Evolutionary conservation across 2,797 vertebrate genomes (phyloP).

Genomic region (Pseudocheirus occidentalis): DNA sequence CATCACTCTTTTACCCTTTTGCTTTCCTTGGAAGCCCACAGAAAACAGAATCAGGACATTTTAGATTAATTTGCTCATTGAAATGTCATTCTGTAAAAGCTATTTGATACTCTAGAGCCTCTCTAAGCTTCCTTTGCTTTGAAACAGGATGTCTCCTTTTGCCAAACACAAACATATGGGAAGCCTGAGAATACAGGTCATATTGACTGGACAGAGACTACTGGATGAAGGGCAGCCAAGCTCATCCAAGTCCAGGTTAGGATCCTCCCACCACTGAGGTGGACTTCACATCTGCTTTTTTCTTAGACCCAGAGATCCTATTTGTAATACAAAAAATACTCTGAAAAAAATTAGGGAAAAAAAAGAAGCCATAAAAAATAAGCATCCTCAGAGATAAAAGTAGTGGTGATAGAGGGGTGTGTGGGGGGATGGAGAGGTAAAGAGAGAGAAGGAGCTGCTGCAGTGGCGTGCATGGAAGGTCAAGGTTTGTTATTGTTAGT

Average conservation of each 20-base stretch:
- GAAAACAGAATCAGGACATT: constrained; percentile 45
- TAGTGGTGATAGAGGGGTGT: background rate
- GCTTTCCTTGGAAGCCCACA: constrained; percentile 47
- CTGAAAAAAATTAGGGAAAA: constrained; percentile 2
- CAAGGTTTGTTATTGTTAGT: background rate
- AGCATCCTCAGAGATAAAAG: constrained; percentile 27
- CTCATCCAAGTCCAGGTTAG: background rate
- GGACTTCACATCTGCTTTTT: background rate
- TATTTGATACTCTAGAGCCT: constrained; percentile 6
- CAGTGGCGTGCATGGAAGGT: background rate
- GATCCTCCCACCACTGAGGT: background rate
- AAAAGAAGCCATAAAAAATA: constrained; percentile 29
- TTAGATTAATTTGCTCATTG: constrained; percentile 60
- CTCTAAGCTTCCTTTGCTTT: constrained; percentile 9
- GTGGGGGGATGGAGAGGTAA: background rate
- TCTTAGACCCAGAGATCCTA: background rate
- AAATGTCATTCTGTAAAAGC: constrained; percentile 61
- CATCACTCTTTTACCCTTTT: constrained; percentile 31
- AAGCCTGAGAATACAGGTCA: background rate
- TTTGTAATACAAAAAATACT: constrained; percentile 1
- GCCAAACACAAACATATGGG: background rate
- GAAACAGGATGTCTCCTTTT: constrained; percentile 29
- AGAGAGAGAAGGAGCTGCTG: background rate
- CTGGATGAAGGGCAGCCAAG: background rate
- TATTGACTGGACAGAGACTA: background rate